Conservation (phyloP, 2,797 vertebrate genomes). For the Enteromius mattozi region DNA sequence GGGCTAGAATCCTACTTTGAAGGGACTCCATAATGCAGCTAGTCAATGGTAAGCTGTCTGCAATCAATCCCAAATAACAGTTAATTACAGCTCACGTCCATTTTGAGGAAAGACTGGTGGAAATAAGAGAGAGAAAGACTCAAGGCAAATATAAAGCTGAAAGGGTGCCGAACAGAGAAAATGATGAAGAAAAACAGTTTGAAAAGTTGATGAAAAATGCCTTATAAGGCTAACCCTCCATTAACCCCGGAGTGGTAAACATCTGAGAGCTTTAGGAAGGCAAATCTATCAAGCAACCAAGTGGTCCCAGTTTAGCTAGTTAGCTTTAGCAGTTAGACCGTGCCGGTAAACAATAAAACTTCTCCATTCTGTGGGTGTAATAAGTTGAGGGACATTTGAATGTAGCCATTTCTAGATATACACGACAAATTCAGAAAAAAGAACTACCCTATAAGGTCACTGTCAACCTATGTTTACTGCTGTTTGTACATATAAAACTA, state of each 20-base stretch:
- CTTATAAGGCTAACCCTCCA: constrained; percentile 52
- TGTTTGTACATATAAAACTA: neutral
- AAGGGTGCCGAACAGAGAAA: neutral
- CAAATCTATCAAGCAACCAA: neutral
- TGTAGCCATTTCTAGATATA: neutral
- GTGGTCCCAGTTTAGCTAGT: neutral
- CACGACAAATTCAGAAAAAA: neutral
- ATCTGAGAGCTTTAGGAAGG: neutral
- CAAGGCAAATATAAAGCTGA: constrained; percentile 37
- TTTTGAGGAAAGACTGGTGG: constrained; percentile 64
- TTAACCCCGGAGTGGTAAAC: constrained; percentile 56
- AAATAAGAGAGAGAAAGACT: constrained; percentile 25
- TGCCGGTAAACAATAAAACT: neutral
- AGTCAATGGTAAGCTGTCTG: constrained; percentile 84
- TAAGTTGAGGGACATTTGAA: neutral
- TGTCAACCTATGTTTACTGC: neutral
- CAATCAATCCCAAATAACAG: constrained; percentile 86
- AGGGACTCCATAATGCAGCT: constrained; percentile 85
- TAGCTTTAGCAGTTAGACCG: neutral
- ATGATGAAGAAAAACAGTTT: constrained; percentile 65
- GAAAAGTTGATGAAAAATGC: constrained; percentile 65
- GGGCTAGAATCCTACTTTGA: constrained; percentile 82
- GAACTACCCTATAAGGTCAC: neutral
- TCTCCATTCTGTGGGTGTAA: neutral
- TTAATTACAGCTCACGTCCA: constrained; percentile 82